A percentile compares a stretch with the other conserved stretches of the same genome.
These are phyloP conservation scores for Notodonta ziczac DNA, from an alignment of 2,888 invertebrate species.

Conservation along the genomic window DNA sequence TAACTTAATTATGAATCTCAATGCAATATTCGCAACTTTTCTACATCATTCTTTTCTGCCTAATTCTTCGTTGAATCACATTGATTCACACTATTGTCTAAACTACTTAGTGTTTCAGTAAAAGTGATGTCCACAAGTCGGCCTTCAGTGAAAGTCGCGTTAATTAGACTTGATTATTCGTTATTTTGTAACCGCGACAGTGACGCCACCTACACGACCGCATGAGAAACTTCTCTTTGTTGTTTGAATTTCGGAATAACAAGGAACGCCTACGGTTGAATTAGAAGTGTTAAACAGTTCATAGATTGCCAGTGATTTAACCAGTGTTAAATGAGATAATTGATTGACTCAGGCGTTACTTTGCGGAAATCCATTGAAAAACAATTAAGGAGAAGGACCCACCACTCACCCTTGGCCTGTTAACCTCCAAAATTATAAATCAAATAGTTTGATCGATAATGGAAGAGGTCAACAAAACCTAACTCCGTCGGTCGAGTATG, in stretches of 20 bases:
- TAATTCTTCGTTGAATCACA: neutral
- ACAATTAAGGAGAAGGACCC: no score
- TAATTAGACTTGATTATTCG: conserved; percentile 46
- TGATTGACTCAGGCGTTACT: no score
- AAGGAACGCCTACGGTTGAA: neutral
- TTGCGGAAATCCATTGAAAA: no score
- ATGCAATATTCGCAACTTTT: no score
- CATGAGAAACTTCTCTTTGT: conserved; percentile 28
- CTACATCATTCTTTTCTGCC: no score
- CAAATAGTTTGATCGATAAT: no score
- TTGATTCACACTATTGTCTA: conserved; percentile 2
- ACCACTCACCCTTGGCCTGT: no score
- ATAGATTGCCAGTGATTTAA: neutral
- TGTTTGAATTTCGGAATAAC: conserved; percentile 10
- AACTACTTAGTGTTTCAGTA: conserved; percentile 18
- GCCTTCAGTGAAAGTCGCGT: conserved; percentile 35
- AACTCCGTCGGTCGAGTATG: no score
- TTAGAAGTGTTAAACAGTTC: neutral
- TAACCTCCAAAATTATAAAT: no score
- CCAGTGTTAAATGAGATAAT: neutral
- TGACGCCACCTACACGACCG: conserved; percentile 25
- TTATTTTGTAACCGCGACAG: conserved; percentile 47
- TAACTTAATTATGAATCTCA: no score
- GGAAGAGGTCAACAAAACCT: no score
- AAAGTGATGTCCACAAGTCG: conserved; percentile 28